Evolutionary conservation across 2,113 vertebrate genomes (phyloP), one percentile per base, ranked within the genome.

Genomic region (Bungarus multicinctus): DNA sequence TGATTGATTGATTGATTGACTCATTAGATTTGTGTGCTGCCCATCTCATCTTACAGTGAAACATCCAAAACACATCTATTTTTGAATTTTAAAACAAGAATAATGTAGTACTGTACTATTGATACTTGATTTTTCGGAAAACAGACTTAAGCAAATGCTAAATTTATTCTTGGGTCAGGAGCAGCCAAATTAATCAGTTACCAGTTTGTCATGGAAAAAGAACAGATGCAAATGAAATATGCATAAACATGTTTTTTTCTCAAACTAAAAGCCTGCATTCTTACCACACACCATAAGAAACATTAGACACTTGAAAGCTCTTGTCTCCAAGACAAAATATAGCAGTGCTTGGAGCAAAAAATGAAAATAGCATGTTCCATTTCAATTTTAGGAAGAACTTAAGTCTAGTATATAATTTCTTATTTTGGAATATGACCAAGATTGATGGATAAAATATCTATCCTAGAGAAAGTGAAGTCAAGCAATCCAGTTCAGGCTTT

Each of bases 381-480:
- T 93, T 60, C 92, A 90, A 34, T 86, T 81, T n/a, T 50, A 90
- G 89, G 92, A 90, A 90, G 22, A 85, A 52, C 60, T 34, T 90
- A 89, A 34, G 8, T 85, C 54, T 60, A 30, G 53, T 22, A 43
- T 43, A 90, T 87, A 87, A 90, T 90, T 64, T 47, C n/a, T 12
- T 87, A 25, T 43, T 64, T 87, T 93, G 88, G 88, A 93, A 87
- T 58, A 52, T 53, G 54, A 34, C 89, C 89, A 90, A 64, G 55
- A 12, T 64, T 43, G n/a, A 50, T 64, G 87, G 60, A 45, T 89
- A 87, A 85, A 25, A 53, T 90, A 45, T 86, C 88, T 90, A 34
- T 93, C 60, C 14, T 34, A 87, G 22, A 23, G 47, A 57, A 87
- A 60, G 12, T 45, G 23, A 90, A 39, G 47, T 87, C 7, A 5